Percentiles rank a stretch among this genome's conserved stretches.
phyloP scores from a whole-genome alignment of 2,113 vertebrate species.

The Artemisiospiza belli region DNA sequence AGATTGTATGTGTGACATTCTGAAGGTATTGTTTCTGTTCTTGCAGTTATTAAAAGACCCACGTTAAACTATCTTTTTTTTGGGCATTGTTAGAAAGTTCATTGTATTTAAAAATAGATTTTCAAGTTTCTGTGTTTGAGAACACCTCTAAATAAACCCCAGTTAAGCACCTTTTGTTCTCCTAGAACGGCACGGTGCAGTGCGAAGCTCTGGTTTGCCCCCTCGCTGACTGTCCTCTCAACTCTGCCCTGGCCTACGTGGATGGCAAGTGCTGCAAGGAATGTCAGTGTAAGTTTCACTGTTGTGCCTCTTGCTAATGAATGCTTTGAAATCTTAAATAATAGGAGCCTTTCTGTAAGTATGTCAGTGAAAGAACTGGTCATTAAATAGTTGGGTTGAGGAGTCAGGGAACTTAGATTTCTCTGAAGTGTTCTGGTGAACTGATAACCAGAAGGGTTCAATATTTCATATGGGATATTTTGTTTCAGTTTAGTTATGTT shows the following conservation, averaged over 20 bases:
- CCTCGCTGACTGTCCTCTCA: slow-evolving; percentile 82
- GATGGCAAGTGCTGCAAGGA: slow-evolving; percentile 94
- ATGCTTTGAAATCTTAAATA: neutral
- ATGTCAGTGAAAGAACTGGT: neutral
- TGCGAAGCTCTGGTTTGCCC: slow-evolving; percentile 89
- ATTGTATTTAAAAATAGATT: slow-evolving; percentile 26
- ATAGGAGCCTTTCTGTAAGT: neutral
- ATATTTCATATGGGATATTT: neutral
- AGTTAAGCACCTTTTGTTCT: slow-evolving; percentile 36
- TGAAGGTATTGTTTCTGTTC: neutral
- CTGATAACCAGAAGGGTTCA: neutral
- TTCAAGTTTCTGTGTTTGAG: neutral
- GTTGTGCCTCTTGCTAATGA: neutral
- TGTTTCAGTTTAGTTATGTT: neutral
- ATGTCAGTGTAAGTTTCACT: slow-evolving; percentile 87
- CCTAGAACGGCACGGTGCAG: slow-evolving; percentile 91
- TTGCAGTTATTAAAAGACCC: neutral
- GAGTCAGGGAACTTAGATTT: neutral
- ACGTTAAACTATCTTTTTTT: neutral
- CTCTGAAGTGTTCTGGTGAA: neutral
- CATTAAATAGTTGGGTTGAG: neutral
- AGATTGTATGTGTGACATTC: neutral
- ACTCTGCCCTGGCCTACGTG: slow-evolving; percentile 84
- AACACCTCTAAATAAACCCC: neutral
- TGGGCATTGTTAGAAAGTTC: neutral